Evolutionary conservation across 1,140 invertebrate species (phyloP), one percentile per base, ranked within the genome.

Genomic region (Daktulosphaira vitifoliae): DNA sequence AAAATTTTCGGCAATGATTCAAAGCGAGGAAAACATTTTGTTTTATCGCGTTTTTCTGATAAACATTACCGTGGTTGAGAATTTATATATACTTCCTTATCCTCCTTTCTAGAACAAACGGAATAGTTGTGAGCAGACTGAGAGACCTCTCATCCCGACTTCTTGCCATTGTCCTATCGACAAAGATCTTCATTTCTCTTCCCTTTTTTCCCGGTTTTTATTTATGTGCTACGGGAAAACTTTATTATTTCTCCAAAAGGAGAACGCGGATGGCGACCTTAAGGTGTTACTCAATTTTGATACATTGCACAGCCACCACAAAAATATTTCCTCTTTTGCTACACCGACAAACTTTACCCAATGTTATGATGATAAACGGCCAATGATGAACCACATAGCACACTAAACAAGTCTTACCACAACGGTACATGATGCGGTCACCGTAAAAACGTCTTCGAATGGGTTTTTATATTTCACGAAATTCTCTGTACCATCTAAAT

Each of bases 11-110:
- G 22, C 52, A 20, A 33, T 42, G 52, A 39, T 54, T 22, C 22
- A 33, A 25, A 39, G 52, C 26, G 52, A 33, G 26, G 26, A 44
- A 42, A 46, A 42, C 23, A 22, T 37, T 59, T 59, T 29, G 38
- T 59, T 59, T 59, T 62, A 48, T 48, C 56, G 42, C 56, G 42
- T 48, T 48, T 62, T 62, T 33, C 25, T 22, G 56, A 48, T 62
- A 62, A 23, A 15, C 20, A 38, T 11, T n/a, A n/a, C 23, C 38
- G 37, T 18, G 13, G 7, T 13, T 4, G 37, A 42, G 15, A 9
- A 56, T 39, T 39, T 25, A 4, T 16, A 20, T n/a, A 11, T 42
- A 11, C 11, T 11, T 16, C 9, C 39, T 11, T n/a, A 4, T 44
- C n/a, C 3, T 44, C n/a, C 9, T 44, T 44, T n/a, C n/a, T n/a